phyloP scores from a whole-genome alignment of 1,140 invertebrate genomes.

The Drosophila ambigua region DNA sequence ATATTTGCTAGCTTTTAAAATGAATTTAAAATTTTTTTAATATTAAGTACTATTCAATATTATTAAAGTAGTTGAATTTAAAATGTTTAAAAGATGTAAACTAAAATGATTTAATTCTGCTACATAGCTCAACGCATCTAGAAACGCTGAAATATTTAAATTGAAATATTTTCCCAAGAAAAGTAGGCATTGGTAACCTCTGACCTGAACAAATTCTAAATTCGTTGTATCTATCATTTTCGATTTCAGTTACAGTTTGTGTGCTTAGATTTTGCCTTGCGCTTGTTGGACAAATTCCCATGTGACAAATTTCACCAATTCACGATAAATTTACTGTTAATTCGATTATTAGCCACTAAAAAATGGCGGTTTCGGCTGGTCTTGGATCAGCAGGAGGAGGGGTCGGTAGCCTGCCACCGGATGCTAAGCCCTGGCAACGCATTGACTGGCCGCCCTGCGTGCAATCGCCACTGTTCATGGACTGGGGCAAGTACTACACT shows the following conservation, averaged over 20 bases:
- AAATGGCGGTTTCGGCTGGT: too few relatives aligned
- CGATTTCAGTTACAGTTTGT: not conserved
- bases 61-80: too few relatives aligned
- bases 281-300: conserved; percentile 1
- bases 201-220: not conserved
- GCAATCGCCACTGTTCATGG: conserved; percentile 38
- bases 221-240: not conserved
- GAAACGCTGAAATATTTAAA: too few relatives aligned
- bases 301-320: conserved; percentile 3
- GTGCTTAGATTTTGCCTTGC: not conserved
- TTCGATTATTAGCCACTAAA: not conserved
- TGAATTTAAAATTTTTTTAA: too few relatives aligned
- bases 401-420: conserved; percentile 3
- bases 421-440: conserved; percentile 53
- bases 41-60: too few relatives aligned
- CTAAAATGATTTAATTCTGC: too few relatives aligned
- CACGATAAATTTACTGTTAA: not conserved
- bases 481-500: conserved; percentile 53
- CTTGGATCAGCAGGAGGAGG: too few relatives aligned
- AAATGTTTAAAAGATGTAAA: too few relatives aligned
- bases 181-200: too few relatives aligned
- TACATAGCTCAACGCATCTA: too few relatives aligned
- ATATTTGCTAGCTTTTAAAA: too few relatives aligned
- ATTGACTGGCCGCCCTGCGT: conserved; percentile 43
- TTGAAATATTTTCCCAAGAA: too few relatives aligned